Conservation (phyloP, 2,797 vertebrate genomes). For the Mycteria americana region DNA sequence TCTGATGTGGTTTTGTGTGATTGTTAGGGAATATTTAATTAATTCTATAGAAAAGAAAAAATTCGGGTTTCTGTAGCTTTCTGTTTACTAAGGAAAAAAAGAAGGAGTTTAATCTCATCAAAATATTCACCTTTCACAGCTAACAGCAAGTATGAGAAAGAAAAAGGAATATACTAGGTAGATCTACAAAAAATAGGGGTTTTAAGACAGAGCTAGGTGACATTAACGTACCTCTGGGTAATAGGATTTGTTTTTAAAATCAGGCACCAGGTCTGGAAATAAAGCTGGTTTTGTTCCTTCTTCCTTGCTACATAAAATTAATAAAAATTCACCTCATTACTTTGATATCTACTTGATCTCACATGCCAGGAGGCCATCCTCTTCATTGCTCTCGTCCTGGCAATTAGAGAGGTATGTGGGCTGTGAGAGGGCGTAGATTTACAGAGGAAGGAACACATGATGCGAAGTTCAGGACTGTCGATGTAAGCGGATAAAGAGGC, state of each 20-base stretch:
- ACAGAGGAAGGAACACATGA: not conserved
- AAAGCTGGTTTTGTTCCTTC: not conserved
- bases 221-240: not conserved
- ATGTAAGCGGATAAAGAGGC: not conserved
- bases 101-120: not conserved
- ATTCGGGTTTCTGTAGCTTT: not conserved
- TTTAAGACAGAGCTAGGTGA: not conserved
- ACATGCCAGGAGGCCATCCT: not conserved
- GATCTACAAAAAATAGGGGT: rapidly evolving
- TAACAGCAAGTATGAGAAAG: not conserved
- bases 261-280: not conserved
- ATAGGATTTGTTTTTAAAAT: not conserved
- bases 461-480: not conserved
- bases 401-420: not conserved
- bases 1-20: not conserved
- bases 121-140: not conserved
- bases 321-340: not conserved
- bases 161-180: not conserved
- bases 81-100: not conserved
- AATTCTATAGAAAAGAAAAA: not conserved
- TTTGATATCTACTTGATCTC: not conserved
- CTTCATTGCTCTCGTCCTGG: not conserved
- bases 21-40: not conserved
- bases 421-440: not conserved
- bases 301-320: not conserved